Percentiles rank a stretch among this genome's conserved stretches.
These are phyloP conservation scores for Mycalesis mineus DNA, from an alignment of 2,888 invertebrate genomes.

Conservation along the genomic window DNA sequence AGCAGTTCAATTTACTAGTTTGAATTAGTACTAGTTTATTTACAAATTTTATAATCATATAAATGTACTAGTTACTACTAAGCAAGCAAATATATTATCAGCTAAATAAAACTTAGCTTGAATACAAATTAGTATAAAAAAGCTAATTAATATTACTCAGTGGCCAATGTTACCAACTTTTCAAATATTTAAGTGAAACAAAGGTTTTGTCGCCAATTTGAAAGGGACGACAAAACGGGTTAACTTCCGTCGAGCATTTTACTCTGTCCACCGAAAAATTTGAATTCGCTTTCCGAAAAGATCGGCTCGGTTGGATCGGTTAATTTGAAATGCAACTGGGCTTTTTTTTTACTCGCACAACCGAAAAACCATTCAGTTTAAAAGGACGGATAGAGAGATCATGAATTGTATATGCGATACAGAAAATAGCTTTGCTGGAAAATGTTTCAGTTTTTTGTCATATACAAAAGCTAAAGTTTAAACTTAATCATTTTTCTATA, in stretches of 20 bases:
- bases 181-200: neutral
- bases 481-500: too few species aligned
- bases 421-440: neutral
- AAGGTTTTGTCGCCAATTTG: neutral
- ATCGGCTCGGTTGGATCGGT: constrained; percentile 43
- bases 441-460: neutral
- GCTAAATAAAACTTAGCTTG: too few species aligned
- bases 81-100: too few species aligned
- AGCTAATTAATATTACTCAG: too few species aligned
- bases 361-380: constrained; percentile 16
- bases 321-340: constrained; percentile 70
- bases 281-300: constrained; percentile 63
- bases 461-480: neutral
- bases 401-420: constrained; percentile 14
- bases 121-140: too few species aligned
- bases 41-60: too few species aligned
- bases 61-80: too few species aligned
- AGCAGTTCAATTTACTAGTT: too few species aligned
- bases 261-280: constrained; percentile 67
- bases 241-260: constrained; percentile 62
- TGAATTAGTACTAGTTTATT: too few species aligned
- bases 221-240: constrained; percentile 49
- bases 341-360: constrained; percentile 30
- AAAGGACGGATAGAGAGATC: constrained; percentile 14
- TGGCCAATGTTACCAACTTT: too few species aligned